Evolutionary conservation across 2,113 vertebrate genomes (phyloP).

Genomic region (Paraplagusia blochii): DNA sequence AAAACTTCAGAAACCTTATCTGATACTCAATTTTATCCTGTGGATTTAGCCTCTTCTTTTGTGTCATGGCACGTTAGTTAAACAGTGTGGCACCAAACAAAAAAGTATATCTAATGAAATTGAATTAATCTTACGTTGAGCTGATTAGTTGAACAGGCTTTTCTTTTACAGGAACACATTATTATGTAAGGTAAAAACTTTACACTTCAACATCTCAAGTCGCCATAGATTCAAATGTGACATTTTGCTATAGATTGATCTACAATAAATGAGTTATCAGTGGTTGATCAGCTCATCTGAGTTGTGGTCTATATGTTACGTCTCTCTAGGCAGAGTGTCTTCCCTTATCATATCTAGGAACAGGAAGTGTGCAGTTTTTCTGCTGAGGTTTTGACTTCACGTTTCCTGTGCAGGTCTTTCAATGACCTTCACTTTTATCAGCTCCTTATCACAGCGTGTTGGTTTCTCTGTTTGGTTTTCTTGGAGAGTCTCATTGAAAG

Average conservation of each 20-base stretch:
- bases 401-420: slow-evolving; percentile 37
- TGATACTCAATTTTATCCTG: too few relatives aligned
- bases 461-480: background rate
- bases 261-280: background rate
- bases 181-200: background rate
- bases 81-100: too few relatives aligned
- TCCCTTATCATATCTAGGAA: slow-evolving; percentile 16
- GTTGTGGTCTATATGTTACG: background rate
- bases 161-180: background rate
- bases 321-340: background rate
- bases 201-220: too few relatives aligned
- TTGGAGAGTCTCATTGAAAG: background rate
- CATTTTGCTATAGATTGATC: background rate
- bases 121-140: too few relatives aligned
- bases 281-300: background rate
- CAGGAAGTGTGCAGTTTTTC: slow-evolving; percentile 49
- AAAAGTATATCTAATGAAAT: too few relatives aligned
- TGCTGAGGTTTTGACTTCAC: slow-evolving; percentile 48
- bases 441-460: background rate
- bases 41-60: too few relatives aligned
- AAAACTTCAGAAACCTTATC: too few relatives aligned
- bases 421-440: background rate
- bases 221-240: background rate
- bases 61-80: too few relatives aligned
- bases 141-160: background rate